Evolutionary conservation across 2,888 invertebrate species (phyloP), one percentile per base, ranked within the genome.

Genomic region (Sthenelais limicola): DNA sequence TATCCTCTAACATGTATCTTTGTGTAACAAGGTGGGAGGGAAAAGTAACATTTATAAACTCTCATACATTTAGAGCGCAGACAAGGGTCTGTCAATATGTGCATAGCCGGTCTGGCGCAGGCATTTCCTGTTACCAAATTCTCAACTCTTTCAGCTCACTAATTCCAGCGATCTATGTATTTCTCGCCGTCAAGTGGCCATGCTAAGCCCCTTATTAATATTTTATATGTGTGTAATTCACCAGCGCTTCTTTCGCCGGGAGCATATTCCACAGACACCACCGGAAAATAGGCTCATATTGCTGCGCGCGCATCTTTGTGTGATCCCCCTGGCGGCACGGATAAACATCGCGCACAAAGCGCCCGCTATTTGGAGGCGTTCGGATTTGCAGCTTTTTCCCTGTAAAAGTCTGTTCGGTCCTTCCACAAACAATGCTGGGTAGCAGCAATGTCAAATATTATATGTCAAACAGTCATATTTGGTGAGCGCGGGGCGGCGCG

Each of bases 401-500:
- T 12, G 56, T 33, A 43, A 18, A 43, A 43, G 43, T 32, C 3
- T 21, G 28, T 12, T n/a, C n/a, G n/a, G 30, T 12, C 18, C 24
- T 32, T 32, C 15, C 33, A 56, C 56, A 21, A 3, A 9, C 28
- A 24, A 12, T 32, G 30, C 56, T 30, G 32, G 56, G 56, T 56
- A 56, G 56, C 32, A 9, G 32, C 56, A 56, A 56, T 24, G 56
- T 33, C 56, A 56, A 56, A 56, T 56, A 56, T 56, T 56, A 56
- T 56, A 56, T 56, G 56, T 56, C 56, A 56, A 56, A 56, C 56
- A 56, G 56, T 56, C 56, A 56, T 56, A 56, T 56, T 56, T 56
- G 56, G 32, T 32, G 56, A 56, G 56, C n/a, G 24, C 49, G 24
- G 32, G 56, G 18, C 12, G 1, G 30, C 30, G 18, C 30, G 9